A percentile compares a stretch with the other conserved stretches of the same genome.
These are phyloP conservation scores for Dysidea cf. avara DNA, from an alignment of 37 sponge, comb jelly and placozoan species.

Conservation along the genomic window DNA sequence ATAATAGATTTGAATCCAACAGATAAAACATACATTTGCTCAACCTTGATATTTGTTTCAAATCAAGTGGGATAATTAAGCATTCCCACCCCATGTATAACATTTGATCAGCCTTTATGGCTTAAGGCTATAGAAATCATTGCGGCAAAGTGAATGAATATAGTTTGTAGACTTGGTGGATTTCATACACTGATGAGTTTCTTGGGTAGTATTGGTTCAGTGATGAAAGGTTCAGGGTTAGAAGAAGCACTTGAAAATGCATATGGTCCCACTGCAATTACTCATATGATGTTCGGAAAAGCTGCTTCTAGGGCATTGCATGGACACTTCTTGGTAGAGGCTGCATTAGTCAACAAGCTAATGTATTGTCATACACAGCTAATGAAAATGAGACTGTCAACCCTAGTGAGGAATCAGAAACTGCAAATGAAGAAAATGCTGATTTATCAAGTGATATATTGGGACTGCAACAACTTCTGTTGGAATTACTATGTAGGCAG, in stretches of 20 bases:
- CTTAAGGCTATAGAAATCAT: constrained; percentile 14
- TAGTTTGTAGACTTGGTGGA: constrained; percentile 24
- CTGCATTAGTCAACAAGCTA: too few species aligned
- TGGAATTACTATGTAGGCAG: too few species aligned
- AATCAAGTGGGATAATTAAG: constrained; percentile 2
- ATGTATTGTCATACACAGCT: neutral
- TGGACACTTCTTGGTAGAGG: constrained; percentile 36
- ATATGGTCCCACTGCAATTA: too few species aligned
- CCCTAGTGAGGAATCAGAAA: too few species aligned
- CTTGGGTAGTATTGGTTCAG: too few species aligned
- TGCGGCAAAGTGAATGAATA: constrained; percentile 2
- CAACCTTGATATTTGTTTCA: constrained; percentile 20
- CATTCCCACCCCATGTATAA: neutral
- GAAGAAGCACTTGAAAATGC: constrained; percentile 18
- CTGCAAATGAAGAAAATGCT: too few species aligned
- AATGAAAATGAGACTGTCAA: neutral
- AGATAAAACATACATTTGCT: constrained; percentile 8
- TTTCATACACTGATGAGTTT: constrained; percentile 24
- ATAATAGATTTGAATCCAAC: constrained; percentile 25
- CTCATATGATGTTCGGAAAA: constrained; percentile 42
- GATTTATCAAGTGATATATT: neutral
- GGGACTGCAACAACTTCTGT: too few species aligned
- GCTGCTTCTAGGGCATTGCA: constrained; percentile 30
- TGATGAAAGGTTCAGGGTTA: constrained; percentile 32
- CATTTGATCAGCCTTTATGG: constrained; percentile 33